Conservation (phyloP, 2,888 invertebrate genomes). For the Synanthedon tipuliformis region DNA sequence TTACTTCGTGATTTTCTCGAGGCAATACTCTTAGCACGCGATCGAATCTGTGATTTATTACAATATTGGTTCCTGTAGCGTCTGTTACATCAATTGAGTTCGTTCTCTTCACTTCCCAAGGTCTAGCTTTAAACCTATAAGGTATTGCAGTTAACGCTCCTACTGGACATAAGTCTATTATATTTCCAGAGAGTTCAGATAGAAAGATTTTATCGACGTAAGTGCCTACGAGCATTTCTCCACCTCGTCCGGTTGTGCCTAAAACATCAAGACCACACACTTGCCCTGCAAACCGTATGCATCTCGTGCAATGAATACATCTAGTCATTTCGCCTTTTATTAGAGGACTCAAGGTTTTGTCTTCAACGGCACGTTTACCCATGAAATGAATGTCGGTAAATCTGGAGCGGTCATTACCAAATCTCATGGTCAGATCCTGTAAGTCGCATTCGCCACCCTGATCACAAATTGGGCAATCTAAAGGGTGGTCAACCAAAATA, state of each 20-base stretch:
- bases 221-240: constrained; percentile 98
- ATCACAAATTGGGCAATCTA: constrained; percentile 99
- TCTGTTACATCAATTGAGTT: constrained; percentile 59
- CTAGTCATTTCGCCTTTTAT: constrained; percentile 98
- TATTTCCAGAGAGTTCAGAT: constrained; percentile 97
- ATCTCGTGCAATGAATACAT: constrained; percentile 98
- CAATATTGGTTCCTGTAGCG: constrained; percentile 55
- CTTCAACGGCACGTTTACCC: constrained; percentile 95
- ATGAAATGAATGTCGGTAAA: constrained; percentile 90
- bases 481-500: constrained; percentile 93
- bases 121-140: constrained; percentile 94
- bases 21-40: constrained; percentile 47
- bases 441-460: constrained; percentile 95
- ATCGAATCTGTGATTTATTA: constrained; percentile 40
- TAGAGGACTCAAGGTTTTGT: constrained; percentile 95
- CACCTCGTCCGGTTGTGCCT: constrained; percentile 90
- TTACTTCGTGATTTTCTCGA: constrained; percentile 64
- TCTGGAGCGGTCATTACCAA: constrained; percentile 92
- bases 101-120: constrained; percentile 93
- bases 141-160: constrained; percentile 98
- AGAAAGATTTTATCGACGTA: constrained; percentile 97
- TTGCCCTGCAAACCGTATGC: constrained; percentile 97
- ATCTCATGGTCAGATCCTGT: constrained; percentile 98
- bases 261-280: constrained; percentile 97
- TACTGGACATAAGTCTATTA: constrained; percentile 98